phyloP scores from a whole-genome alignment of 1,140 invertebrate species.

The Octopus bimaculoides region DNA sequence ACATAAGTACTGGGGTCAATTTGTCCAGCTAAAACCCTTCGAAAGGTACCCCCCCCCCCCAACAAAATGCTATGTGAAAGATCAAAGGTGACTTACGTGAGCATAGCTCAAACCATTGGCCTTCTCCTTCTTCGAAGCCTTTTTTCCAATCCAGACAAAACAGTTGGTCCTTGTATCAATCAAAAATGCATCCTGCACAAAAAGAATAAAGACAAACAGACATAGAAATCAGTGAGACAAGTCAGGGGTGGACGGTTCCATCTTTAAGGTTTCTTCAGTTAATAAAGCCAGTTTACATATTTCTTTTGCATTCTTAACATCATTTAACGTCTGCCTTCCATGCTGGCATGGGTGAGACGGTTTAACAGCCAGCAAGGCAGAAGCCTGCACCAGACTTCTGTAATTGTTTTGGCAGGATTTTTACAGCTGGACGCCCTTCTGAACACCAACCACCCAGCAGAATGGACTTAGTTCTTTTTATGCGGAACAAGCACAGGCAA shows the following conservation, averaged over 20 bases:
- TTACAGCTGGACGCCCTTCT: too few relatives aligned
- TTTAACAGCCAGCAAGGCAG: too few relatives aligned
- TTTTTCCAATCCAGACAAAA: conserved; percentile 80
- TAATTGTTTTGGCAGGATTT: too few relatives aligned
- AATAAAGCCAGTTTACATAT: too few relatives aligned
- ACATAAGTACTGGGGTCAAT: too few relatives aligned
- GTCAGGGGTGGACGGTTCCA: neutral
- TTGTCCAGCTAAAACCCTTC: neutral
- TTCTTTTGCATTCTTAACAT: too few relatives aligned
- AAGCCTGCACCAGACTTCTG: too few relatives aligned
- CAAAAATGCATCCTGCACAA: conserved; percentile 74
- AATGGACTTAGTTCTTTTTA: too few relatives aligned
- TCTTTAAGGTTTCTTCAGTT: neutral
- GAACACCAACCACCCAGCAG: too few relatives aligned
- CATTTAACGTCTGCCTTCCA: too few relatives aligned
- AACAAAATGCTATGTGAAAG: neutral
- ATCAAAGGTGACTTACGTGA: conserved; percentile 43
- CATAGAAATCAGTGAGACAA: neutral
- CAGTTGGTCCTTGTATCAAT: conserved; percentile 69
- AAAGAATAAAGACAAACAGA: conserved; percentile 1
- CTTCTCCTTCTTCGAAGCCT: conserved; percentile 63
- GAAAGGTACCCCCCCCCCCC: neutral
- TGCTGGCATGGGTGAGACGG: too few relatives aligned
- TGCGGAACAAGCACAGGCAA: too few relatives aligned
- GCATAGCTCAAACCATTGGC: conserved; percentile 52